Evolutionary conservation across 2,888 invertebrate species (phyloP).

Genomic region (Gymnosoma rotundatum): DNA sequence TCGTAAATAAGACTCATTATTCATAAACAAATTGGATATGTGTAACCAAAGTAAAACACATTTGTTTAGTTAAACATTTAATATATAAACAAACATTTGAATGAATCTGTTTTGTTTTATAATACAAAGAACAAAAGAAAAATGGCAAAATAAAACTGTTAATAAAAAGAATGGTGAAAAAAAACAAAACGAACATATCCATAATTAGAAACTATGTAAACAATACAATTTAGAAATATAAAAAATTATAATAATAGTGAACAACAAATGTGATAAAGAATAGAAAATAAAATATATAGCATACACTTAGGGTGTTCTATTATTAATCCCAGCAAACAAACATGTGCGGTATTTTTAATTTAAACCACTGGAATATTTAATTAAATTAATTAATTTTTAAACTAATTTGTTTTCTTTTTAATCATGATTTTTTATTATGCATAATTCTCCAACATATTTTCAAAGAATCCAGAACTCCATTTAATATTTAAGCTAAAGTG

Average conservation of each 20-base stretch:
- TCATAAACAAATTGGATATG: background rate
- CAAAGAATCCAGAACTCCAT: too few relatives aligned
- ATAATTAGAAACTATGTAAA: constrained; percentile 44
- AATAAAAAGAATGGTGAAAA: background rate
- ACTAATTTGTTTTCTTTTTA: too few relatives aligned
- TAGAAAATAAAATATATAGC: constrained; percentile 7
- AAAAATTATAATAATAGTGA: background rate
- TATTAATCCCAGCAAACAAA: background rate
- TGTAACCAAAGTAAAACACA: constrained; percentile 7
- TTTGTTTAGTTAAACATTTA: constrained; percentile 7
- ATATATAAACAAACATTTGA: constrained; percentile 2
- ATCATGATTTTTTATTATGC: too few relatives aligned
- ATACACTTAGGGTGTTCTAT: constrained; percentile 46
- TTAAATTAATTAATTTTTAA: too few relatives aligned
- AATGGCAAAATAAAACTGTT: background rate
- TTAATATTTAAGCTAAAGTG: too few relatives aligned
- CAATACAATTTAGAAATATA: constrained; percentile 1
- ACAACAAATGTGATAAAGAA: background rate
- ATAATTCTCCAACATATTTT: too few relatives aligned
- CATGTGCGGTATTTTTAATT: too few relatives aligned
- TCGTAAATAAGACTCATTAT: background rate
- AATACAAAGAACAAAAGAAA: constrained; percentile 4
- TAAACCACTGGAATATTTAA: too few relatives aligned
- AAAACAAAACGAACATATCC: constrained; percentile 23
- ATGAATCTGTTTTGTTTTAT: constrained; percentile 10